phyloP scores from a whole-genome alignment of 37 sponge, comb jelly and placozoan species.

The Eunapius fragilis region DNA sequence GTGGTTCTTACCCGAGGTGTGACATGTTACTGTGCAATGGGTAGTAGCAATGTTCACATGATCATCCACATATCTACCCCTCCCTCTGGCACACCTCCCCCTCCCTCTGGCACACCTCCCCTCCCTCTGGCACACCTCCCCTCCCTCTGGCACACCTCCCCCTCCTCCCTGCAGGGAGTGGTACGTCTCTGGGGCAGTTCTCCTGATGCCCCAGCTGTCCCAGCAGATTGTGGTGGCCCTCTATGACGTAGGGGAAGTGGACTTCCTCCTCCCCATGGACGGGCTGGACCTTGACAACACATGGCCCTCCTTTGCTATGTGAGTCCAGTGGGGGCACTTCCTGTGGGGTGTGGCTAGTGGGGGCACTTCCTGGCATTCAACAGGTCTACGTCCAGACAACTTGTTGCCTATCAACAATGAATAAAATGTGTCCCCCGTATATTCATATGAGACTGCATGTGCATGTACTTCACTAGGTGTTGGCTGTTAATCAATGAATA shows the following conservation, averaged over 20 bases:
- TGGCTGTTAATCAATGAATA: too few relatives aligned
- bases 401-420: not conserved
- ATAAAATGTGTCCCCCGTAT: too few relatives aligned
- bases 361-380: not conserved
- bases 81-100: too few relatives aligned
- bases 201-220: conserved; percentile 34
- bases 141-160: not conserved
- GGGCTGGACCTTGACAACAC: conserved; percentile 74
- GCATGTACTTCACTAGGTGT: too few relatives aligned
- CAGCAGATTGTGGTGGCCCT: conserved; percentile 67
- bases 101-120: too few relatives aligned
- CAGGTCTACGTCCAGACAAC: not conserved
- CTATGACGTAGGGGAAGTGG: conserved; percentile 75
- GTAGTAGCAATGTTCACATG: too few relatives aligned
- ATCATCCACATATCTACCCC: too few relatives aligned
- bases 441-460: too few relatives aligned
- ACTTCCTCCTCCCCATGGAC: conserved; percentile 72
- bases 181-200: conserved; percentile 63
- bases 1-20: too few relatives aligned
- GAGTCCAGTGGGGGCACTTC: not conserved
- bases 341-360: too few relatives aligned
- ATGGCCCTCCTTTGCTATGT: conserved; percentile 81
- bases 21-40: too few relatives aligned
- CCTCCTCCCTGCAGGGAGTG: conserved; percentile 69
- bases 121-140: not conserved